Conservation (phyloP, 2,797 vertebrate species). For the Acanthiza pusilla region DNA sequence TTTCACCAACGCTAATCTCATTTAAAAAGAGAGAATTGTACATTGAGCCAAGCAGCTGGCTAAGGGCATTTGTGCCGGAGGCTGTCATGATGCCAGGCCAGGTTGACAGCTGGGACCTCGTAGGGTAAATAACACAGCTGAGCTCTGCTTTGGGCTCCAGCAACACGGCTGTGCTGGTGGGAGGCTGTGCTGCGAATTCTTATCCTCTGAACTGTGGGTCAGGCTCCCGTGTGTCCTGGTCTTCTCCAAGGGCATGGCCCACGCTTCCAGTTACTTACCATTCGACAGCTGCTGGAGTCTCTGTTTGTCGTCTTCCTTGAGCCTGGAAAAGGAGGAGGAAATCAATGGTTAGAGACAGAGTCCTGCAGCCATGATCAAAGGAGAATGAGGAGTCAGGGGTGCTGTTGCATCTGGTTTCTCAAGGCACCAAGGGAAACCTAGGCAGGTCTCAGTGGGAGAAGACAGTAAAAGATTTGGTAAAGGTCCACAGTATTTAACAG, state of each 20-base stretch:
- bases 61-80: not conserved
- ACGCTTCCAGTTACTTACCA: not conserved
- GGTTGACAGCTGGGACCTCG: constrained; percentile 50
- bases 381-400: not conserved
- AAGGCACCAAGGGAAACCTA: not conserved
- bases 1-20: constrained; percentile 15
- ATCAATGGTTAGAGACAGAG: not conserved
- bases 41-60: constrained; percentile 35
- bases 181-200: not conserved
- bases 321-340: not conserved
- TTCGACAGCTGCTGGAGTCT: rapidly evolving
- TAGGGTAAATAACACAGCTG: not conserved
- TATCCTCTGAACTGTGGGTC: not conserved
- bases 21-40: constrained; percentile 34
- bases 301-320: not conserved
- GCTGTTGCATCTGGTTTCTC: not conserved
- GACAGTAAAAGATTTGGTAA: not conserved
- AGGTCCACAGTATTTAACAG: not conserved
- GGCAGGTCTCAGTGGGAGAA: not conserved
- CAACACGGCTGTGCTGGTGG: not conserved
- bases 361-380: not conserved
- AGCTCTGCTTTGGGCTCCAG: not conserved
- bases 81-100: constrained; percentile 14
- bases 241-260: not conserved
- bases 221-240: rapidly evolving